These are phyloP conservation scores for Mycteria americana DNA, from an alignment of 2,797 vertebrate genomes.

Conservation along the genomic window DNA sequence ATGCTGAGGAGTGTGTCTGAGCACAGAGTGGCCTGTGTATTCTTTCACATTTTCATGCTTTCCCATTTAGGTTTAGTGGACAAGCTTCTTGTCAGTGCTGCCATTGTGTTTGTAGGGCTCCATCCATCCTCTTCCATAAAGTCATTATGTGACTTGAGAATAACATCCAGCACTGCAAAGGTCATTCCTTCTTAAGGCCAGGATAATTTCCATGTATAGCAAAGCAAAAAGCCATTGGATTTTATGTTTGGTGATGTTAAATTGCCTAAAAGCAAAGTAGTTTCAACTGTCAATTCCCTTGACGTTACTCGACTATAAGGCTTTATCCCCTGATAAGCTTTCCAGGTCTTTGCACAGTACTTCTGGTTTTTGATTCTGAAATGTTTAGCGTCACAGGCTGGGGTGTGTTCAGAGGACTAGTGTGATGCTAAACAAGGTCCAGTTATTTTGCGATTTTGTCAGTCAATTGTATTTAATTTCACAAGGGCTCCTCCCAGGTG, in stretches of 20 bases:
- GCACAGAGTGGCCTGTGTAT: neutral
- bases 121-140: neutral
- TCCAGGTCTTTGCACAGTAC: neutral
- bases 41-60: neutral
- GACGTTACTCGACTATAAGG: rapidly evolving
- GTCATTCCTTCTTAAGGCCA: neutral
- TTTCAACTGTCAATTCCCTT: neutral
- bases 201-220: neutral
- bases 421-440: neutral
- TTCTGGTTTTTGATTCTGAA: neutral
- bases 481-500: neutral
- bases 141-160: neutral
- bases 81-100: neutral
- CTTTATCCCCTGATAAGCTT: neutral
- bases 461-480: neutral
- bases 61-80: neutral
- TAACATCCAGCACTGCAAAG: neutral
- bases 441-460: neutral
- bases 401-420: neutral
- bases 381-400: neutral
- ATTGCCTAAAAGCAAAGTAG: neutral
- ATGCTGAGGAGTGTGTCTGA: neutral
- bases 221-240: neutral
- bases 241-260: neutral
- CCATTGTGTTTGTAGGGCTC: neutral